Base-by-base conservation (phyloP, 2,888 invertebrate species). In the Nipponacmea schrenckii region DNA sequence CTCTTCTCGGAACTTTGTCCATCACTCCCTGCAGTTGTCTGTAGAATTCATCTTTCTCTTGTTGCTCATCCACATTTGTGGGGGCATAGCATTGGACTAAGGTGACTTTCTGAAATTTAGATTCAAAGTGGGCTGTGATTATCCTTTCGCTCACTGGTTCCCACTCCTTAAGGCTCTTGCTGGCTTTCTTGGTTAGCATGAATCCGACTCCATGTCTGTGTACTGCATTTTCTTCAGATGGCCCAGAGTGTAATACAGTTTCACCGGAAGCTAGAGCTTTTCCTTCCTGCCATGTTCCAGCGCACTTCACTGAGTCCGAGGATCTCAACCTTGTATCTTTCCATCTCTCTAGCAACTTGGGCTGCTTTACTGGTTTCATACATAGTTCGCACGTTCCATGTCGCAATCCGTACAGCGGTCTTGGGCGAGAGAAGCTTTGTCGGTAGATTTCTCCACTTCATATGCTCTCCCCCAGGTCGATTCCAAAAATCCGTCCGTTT, bases 341-440 rank as follows among this genome's bases (percentile, higher is more conserved):
- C 64, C 64, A 64, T 69, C 20, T 64, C 64, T 20, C 39, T 69
- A 17, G 65, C 48, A 14, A 65, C 31, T n/a, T 70, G 56, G 7
- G 20, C n/a, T 39, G 72, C 62, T 66, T 46, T 68, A 14, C 69
- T 65, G 0, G 65, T 72, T 27, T 72, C 72, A n/a, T 72, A 69
- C 15, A 65, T 15, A 62, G 65, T 69, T 63, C 66, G 0, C 12
- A 72, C 46, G 46, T 72, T 69, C 69, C 72, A 72, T 12, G 45
- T 26, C 50, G 46, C 69, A 27, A 72, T 65, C 56, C 64, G 12
- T 68, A 63, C 45, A 48, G 62, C 66, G 62, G 46, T 64, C 62
- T 72, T 69, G 4, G 31, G 20, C n/a, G 69, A 64, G 68, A n/a
- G n/a, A n/a, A n/a, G n/a, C n/a, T n/a, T n/a, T n/a, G n/a, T n/a